Conservation (phyloP, 2,797 vertebrate genomes). For the Channallabes apus region DNA sequence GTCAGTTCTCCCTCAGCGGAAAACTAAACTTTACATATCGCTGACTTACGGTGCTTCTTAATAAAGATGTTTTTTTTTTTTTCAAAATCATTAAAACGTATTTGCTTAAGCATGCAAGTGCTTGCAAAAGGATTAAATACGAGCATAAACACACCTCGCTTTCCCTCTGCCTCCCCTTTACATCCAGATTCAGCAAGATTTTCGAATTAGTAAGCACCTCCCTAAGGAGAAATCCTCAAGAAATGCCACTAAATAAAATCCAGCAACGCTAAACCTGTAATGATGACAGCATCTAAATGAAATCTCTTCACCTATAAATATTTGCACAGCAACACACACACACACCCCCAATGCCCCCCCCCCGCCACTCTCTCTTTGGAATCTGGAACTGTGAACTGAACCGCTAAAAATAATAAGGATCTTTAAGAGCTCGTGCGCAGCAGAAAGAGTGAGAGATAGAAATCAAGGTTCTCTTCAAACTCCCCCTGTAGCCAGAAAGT, state of each 20-base stretch:
- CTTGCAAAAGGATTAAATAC: slow-evolving; percentile 20
- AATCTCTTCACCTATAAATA: slow-evolving; percentile 45
- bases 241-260: slow-evolving; percentile 35
- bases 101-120: slow-evolving; percentile 27
- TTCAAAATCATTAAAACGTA: slow-evolving; percentile 22
- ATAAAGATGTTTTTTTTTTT: background rate
- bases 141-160: slow-evolving; percentile 17
- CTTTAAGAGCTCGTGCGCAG: slow-evolving; percentile 28
- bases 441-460: slow-evolving; percentile 6
- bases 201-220: slow-evolving; percentile 13
- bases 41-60: slow-evolving; percentile 37
- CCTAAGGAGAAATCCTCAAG: slow-evolving; percentile 21
- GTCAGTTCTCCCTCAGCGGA: slow-evolving; percentile 42
- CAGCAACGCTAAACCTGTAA: background rate
- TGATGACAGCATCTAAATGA: slow-evolving; percentile 43
- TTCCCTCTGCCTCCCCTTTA: background rate
- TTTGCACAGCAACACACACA: slow-evolving; percentile 18
- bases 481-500: slow-evolving; percentile 23
- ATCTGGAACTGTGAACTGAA: slow-evolving; percentile 25
- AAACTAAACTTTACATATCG: slow-evolving; percentile 28
- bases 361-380: background rate
- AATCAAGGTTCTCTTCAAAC: slow-evolving; percentile 26
- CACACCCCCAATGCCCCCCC: too few relatives aligned
- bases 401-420: slow-evolving; percentile 41
- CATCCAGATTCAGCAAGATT: slow-evolving; percentile 23